Evolutionary conservation across 2,888 invertebrate species (phyloP), one percentile per base, ranked within the genome.

Genomic region (Lottia scabra): DNA sequence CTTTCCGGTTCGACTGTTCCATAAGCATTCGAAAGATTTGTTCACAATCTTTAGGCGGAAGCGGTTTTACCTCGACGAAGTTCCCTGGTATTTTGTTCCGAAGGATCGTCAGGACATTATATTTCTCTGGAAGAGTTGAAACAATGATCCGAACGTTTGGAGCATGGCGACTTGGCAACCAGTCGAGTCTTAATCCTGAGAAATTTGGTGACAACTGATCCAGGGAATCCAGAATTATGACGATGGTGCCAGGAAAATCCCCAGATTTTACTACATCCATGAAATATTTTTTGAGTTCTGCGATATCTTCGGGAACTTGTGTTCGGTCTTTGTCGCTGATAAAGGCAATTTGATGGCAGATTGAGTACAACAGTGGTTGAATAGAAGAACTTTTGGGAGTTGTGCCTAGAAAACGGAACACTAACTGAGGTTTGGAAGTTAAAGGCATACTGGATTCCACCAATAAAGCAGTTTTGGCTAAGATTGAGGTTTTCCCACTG

Each of bases 401-500:
- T 6, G 85, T 86, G 2, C 87, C 87, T 13, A 87, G 79, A 65
- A 87, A 84, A 44, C 87, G 76, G 12, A 81, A 63, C n/a, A 84
- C 73, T 12, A 83, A 79, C 0, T 76, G 74, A 23, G 81, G 38
- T 3, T 56, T 68, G 23, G 19, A 26, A 62, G 1, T 13, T 19
- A 5, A 2, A 30, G 19, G 63, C 62, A 23, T 12, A 16, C n/a
- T n/a, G 43, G 75, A 75, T 56, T 79, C 78, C 3, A 81, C 83
- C 76, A 78, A 68, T 70, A 80, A 73, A 13, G 83, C 81, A 8
- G 76, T 79, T 68, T 83, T 82, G n/a, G 87, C 84, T 76, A 87
- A 83, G 26, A 87, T 77, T 6, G 86, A 86, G 0, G 87, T 87
- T 73, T 87, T 87, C 0, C 87, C 87, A 76, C 83, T 82, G 0